These are phyloP conservation scores for Typhlichthys eigenmanni DNA, from an alignment of 2,797 vertebrate genomes.

Conservation along the genomic window DNA sequence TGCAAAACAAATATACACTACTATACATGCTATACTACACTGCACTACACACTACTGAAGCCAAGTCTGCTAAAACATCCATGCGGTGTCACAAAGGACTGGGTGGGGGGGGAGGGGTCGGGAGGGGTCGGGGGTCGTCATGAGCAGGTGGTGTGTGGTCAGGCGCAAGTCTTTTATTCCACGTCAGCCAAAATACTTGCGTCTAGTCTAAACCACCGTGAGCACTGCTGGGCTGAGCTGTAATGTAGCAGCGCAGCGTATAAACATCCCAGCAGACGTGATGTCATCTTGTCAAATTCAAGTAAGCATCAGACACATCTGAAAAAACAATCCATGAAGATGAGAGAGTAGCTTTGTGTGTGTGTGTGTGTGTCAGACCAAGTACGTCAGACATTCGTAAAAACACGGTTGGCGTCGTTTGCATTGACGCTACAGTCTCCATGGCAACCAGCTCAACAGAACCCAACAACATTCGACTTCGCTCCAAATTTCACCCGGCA, in stretches of 20 bases:
- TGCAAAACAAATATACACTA: too few relatives aligned
- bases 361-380: constrained; percentile 37
- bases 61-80: too few relatives aligned
- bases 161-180: too few relatives aligned
- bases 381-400: constrained; percentile 60
- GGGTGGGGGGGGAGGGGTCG: too few relatives aligned
- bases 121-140: too few relatives aligned
- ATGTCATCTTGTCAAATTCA: constrained; percentile 48
- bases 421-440: constrained; percentile 54
- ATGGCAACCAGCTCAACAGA: constrained; percentile 67
- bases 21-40: too few relatives aligned
- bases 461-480: constrained; percentile 57
- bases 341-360: constrained; percentile 8
- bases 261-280: constrained; percentile 53
- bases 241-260: constrained; percentile 17
- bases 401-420: constrained; percentile 34
- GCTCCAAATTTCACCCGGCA: constrained; percentile 20
- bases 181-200: too few relatives aligned
- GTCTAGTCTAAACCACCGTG: background rate
- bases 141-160: too few relatives aligned
- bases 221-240: constrained; percentile 26
- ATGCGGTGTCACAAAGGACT: too few relatives aligned
- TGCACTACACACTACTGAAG: too few relatives aligned
- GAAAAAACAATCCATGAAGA: constrained; percentile 31
- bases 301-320: constrained; percentile 16